Conservation (phyloP, 2,797 vertebrate genomes). For the Holocentrus rufus region DNA sequence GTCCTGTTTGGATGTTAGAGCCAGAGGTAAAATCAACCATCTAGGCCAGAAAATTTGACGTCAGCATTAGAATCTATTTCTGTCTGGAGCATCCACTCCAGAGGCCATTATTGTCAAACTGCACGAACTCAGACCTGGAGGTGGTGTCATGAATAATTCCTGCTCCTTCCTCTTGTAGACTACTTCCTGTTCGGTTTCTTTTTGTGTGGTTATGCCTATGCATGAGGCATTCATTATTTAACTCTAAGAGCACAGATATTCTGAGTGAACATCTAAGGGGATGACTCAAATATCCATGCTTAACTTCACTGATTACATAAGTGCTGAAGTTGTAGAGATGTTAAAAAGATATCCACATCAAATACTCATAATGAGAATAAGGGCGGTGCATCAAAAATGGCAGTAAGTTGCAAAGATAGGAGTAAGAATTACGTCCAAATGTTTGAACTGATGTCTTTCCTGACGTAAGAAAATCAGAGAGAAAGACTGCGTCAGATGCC, state of each 20-base stretch:
- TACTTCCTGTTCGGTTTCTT: conserved; percentile 67
- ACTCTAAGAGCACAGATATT: conserved; percentile 68
- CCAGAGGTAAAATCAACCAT: conserved; percentile 32
- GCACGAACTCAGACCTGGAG: conserved; percentile 54
- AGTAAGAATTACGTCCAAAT: conserved; percentile 19
- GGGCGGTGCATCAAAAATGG: neutral
- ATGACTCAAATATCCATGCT: conserved; percentile 69
- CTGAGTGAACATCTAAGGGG: conserved; percentile 48
- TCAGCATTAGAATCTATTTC: conserved; percentile 64
- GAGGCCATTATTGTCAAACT: conserved; percentile 67
- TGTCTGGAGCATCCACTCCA: conserved; percentile 56
- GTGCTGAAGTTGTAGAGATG: conserved; percentile 37
- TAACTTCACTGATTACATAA: conserved; percentile 59
- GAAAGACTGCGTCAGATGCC: conserved; percentile 13
- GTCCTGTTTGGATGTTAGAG: conserved; percentile 21
- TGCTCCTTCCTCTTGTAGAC: conserved; percentile 54
- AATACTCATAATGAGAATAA: conserved; percentile 23
- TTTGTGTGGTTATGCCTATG: conserved; percentile 71
- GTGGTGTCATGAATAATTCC: conserved; percentile 76
- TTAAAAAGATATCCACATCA: conserved; percentile 37
- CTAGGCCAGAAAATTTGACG: conserved; percentile 42
- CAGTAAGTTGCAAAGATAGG: conserved; percentile 9
- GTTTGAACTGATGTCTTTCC: neutral
- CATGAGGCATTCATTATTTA: conserved; percentile 73
- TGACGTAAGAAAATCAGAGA: conserved; percentile 11